These are phyloP conservation scores for Actias luna DNA, from an alignment of 2,888 invertebrate species.

Conservation along the genomic window DNA sequence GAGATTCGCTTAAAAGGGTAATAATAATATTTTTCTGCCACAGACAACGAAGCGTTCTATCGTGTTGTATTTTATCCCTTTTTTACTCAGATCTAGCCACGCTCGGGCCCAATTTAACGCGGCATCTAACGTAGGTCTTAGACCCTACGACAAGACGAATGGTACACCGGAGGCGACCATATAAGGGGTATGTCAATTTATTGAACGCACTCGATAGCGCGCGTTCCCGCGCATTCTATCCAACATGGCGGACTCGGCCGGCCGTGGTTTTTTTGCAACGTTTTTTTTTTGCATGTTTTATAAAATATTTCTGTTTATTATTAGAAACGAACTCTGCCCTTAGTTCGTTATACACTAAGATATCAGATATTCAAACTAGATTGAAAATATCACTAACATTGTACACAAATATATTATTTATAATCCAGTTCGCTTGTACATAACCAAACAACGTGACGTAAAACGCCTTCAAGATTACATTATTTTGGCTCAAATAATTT, in stretches of 20 bases:
- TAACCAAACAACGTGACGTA: no score
- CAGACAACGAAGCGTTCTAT: neutral
- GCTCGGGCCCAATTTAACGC: slow-evolving; percentile 54
- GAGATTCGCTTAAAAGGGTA: neutral
- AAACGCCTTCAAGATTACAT: no score
- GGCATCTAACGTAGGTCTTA: slow-evolving; percentile 60
- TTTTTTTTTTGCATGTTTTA: slow-evolving; percentile 56
- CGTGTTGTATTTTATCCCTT: slow-evolving; percentile 22
- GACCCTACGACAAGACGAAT: slow-evolving; percentile 60
- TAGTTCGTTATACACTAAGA: neutral
- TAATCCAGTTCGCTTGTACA: no score
- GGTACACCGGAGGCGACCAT: slow-evolving; percentile 49
- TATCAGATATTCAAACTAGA: neutral
- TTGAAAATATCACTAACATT: neutral
- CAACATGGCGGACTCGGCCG: slow-evolving; percentile 50
- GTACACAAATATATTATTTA: no score
- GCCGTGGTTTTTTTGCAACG: slow-evolving; percentile 43
- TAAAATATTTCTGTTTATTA: slow-evolving; percentile 53
- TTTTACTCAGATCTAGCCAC: slow-evolving; percentile 44
- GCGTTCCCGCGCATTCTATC: slow-evolving; percentile 60
- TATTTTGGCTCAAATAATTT: no score
- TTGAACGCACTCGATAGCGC: slow-evolving; percentile 52
- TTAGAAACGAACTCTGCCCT: slow-evolving; percentile 22
- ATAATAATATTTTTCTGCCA: neutral
- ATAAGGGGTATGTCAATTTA: slow-evolving; percentile 77